Conservation (phyloP, 2,888 invertebrate species). For the Agrenia bidenticulata region DNA sequence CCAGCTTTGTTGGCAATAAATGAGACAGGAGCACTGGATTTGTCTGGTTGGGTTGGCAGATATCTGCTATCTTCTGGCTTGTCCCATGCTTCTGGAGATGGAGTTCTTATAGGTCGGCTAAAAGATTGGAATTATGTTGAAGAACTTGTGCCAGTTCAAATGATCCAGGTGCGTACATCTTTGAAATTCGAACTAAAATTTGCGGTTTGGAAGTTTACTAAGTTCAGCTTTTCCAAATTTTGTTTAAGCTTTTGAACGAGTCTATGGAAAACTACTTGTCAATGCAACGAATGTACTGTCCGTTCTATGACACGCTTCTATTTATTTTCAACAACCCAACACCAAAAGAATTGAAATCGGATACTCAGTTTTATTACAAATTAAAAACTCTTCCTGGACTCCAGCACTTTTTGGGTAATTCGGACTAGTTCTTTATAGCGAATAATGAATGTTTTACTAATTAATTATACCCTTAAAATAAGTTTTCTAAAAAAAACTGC, state of each 20-base stretch:
- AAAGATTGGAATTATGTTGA: constrained; percentile 48
- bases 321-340: constrained; percentile 49
- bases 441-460: background rate
- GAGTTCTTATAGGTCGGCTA: constrained; percentile 35
- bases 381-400: constrained; percentile 45
- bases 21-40: constrained; percentile 42
- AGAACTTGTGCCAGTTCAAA: constrained; percentile 42
- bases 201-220: background rate
- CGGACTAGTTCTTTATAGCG: too few relatives aligned
- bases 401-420: constrained; percentile 48
- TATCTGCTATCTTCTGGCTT: constrained; percentile 39
- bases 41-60: constrained; percentile 40
- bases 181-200: constrained; percentile 9
- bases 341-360: constrained; percentile 35
- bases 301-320: constrained; percentile 48
- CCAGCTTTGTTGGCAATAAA: constrained; percentile 45
- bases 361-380: constrained; percentile 32
- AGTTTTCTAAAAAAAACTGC: background rate
- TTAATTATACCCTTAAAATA: background rate
- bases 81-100: constrained; percentile 35
- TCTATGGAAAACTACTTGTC: constrained; percentile 37
- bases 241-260: constrained; percentile 27
- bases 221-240: constrained; percentile 2
- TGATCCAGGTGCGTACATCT: constrained; percentile 19
- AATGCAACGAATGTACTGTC: constrained; percentile 50